Base-by-base conservation (phyloP, 2,888 invertebrate genomes). In the Arctia plantaginis region DNA sequence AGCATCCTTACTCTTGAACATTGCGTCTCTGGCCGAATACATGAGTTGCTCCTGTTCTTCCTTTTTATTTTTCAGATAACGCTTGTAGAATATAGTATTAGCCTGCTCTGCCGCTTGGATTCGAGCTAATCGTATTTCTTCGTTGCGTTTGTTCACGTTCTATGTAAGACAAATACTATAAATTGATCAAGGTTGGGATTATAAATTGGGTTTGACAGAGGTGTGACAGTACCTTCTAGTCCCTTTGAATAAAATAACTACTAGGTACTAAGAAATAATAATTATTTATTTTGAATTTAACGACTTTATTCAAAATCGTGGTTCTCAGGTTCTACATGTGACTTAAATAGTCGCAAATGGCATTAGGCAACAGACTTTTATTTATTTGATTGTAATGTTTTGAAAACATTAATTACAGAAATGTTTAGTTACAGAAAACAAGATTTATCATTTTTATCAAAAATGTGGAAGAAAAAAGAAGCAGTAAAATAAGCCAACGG, bases 1-100 rank as follows among this genome's bases (percentile, higher is more conserved):
- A 10, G 94, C 95, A 76, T 96, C 96, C 78, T 92, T 95, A 77
- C 93, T 93, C 84, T 94, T 93, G 84, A 96, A 96, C 64, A 95
- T 81, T 18, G 89, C 87, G 73, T 96, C 95, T 69, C 95, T 83
- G 23, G 96, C 95, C 79, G 91, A 92, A 85, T 88, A 87, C 91
- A 95, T 90, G 71, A 95, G 89, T 8, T 89, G 89, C 78, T 90
- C 87, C 75, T 93, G 93, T 73, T 94, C 89, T 73, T 92, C 90
- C 76, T 89, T 86, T 85, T 91, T 84, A 59, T 86, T 83, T 79
- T 87, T 88, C 75, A 95, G 84, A 87, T 95, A 95, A 7, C 88
- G 86, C 78, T 90, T 90, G 90, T 95, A 95, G 85, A 95, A 95
- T 82, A 86, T 86, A 18, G 85, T 82, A 86, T 95, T 95, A 15